Evolutionary conservation across 2,888 invertebrate genomes (phyloP).

Genomic region (Ecliptopera silaceata): DNA sequence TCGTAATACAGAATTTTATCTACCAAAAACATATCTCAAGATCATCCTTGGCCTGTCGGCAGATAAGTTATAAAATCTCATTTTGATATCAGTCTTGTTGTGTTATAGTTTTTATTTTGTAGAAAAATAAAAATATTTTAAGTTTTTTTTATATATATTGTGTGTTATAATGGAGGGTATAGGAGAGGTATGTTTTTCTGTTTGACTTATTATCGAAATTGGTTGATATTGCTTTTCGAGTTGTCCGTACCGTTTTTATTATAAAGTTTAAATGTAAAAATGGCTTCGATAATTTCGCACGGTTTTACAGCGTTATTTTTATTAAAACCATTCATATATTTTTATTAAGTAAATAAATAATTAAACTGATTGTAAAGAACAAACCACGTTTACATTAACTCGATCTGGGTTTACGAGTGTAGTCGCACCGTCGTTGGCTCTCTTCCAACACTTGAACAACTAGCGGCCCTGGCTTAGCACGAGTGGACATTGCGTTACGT

Average conservation of each 20-base stretch:
- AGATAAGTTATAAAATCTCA: slow-evolving; percentile 31
- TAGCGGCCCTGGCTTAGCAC: too few species aligned
- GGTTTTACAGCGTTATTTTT: too few species aligned
- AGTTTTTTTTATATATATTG: neutral
- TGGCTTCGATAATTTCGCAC: too few species aligned
- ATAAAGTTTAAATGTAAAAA: too few species aligned
- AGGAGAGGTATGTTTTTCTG: slow-evolving; percentile 10
- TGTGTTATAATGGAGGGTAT: slow-evolving; percentile 8
- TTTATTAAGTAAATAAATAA: neutral
- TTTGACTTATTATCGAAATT: neutral
- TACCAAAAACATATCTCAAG: slow-evolving; percentile 41
- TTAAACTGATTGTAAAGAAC: slow-evolving; percentile 46
- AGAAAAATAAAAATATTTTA: neutral
- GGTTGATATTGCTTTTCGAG: too few species aligned
- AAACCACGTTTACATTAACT: slow-evolving; percentile 22
- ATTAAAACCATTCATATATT: too few species aligned
- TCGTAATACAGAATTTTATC: slow-evolving; percentile 31
- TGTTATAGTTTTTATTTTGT: neutral
- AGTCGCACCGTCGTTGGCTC: slow-evolving; percentile 28
- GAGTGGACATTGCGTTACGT: too few species aligned
- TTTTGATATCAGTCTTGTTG: slow-evolving; percentile 22
- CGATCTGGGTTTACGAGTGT: slow-evolving; percentile 22
- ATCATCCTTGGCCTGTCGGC: slow-evolving; percentile 39
- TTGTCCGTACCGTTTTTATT: too few species aligned
- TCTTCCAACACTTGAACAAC: too few species aligned